phyloP scores from a whole-genome alignment of 53 echinoderm and acorn worm genomes.

The Apostichopus leukothele region DNA sequence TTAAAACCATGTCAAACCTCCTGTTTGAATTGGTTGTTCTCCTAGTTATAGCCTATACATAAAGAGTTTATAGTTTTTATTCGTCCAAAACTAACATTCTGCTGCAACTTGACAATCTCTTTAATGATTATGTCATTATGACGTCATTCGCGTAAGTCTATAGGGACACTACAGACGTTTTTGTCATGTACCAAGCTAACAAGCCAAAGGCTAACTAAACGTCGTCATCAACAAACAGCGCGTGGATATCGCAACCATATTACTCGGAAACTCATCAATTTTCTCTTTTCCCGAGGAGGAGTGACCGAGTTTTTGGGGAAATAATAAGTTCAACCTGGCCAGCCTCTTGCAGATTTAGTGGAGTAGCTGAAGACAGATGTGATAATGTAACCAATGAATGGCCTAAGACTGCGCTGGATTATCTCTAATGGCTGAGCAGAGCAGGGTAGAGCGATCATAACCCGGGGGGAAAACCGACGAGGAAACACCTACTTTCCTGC shows the following conservation, averaged over 20 bases:
- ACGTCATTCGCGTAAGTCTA: not conserved
- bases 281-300: constrained; percentile 22
- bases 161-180: not conserved
- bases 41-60: too few relatives aligned
- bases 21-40: too few relatives aligned
- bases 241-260: not conserved
- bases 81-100: not conserved
- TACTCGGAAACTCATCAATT: constrained; percentile 31
- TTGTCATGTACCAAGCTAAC: too few relatives aligned
- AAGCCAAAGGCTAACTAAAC: too few relatives aligned
- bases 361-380: constrained; percentile 16
- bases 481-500: constrained; percentile 34
- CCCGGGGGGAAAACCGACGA: constrained; percentile 7
- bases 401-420: not conserved
- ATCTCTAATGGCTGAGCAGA: constrained; percentile 10
- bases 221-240: not conserved
- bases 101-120: not conserved
- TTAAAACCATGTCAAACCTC: too few relatives aligned
- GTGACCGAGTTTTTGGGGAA: constrained; percentile 14
- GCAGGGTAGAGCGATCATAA: constrained; percentile 14
- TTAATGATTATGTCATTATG: not conserved
- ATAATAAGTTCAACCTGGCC: not conserved
- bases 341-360: constrained; percentile 26
- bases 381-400: constrained; percentile 24
- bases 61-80: not conserved